Base-by-base conservation (phyloP, 1,140 invertebrate species). In the Gryon sp. region DNA sequence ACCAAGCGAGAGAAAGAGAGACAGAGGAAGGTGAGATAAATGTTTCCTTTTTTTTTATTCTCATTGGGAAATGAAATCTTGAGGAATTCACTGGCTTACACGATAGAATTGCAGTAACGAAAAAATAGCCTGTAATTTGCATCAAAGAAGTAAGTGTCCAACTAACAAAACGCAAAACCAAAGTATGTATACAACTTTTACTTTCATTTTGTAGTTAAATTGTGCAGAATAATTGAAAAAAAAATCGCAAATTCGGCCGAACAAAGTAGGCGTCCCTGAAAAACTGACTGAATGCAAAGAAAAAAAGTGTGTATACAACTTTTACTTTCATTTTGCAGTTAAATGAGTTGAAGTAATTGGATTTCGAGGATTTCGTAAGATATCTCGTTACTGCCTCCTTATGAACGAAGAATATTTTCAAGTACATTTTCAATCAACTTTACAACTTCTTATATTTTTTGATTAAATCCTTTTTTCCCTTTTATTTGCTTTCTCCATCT, bases 321-420 rank as follows among this genome's bases (percentile, higher is more conserved):
- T 55, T 40, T 40, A 15, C 50, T 26, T 40, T 43, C 26, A 36
- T 41, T 46, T 36, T n/a, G 38, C 19, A 36, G 19, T 11, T 18
- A 60, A 36, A 60, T 30, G 55, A 46, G 19, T 24, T 16, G 46
- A 46, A 45, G 40, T 55, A 60, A 60, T 60, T 60, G 40, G 30
- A 45, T 60, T 46, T 46, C 8, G 5, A 60, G 41, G 19, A 46
- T 48, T 20, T 15, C 8, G 53, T 36, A 32, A 52, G 32, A 45
- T 59, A 53, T 63, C 36, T 81, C 80, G 78, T 77, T 80, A 78
- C 66, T 46, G 34, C 28, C 43, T 66, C 70, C 45, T 80, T 65
- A 70, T 22, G 40, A 62, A 30, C n/a, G 11, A 8, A 15, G 43
- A 62, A 48, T 50, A 52, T 50, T 41, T 50, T 63, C 59, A 28